Evolutionary conservation across 2,113 vertebrate genomes (phyloP).

Genomic region (Ctenomys sociabilis): DNA sequence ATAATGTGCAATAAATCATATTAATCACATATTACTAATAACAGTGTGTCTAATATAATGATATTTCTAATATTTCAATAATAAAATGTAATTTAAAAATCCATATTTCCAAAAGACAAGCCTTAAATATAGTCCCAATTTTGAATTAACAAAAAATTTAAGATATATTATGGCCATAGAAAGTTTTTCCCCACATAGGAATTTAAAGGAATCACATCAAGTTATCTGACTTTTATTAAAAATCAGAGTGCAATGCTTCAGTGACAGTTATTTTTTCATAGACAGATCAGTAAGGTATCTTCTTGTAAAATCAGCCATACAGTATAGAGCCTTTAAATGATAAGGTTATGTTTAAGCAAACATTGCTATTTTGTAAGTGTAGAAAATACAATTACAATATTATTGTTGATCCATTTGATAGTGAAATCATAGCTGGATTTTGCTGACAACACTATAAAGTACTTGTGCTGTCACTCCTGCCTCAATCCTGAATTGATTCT

Average conservation of each 20-base stretch:
- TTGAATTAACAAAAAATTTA: background rate
- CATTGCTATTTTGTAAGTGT: background rate
- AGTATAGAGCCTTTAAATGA: background rate
- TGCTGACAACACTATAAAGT: background rate
- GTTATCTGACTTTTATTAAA: background rate
- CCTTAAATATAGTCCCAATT: background rate
- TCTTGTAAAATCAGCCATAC: background rate
- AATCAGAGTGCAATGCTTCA: background rate
- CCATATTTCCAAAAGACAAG: background rate
- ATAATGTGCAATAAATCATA: too few species aligned
- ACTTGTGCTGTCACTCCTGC: background rate
- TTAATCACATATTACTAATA: too few species aligned
- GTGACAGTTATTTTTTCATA: background rate
- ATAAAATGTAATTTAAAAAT: background rate
- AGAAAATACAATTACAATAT: background rate
- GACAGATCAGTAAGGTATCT: background rate
- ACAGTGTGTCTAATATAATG: background rate
- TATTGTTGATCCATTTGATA: background rate
- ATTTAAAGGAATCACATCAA: background rate
- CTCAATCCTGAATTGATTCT: background rate
- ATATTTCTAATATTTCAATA: background rate
- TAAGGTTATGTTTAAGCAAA: background rate
- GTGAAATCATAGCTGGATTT: background rate
- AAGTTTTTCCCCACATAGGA: background rate
- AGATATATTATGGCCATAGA: background rate